Evolutionary conservation across 2,888 invertebrate genomes (phyloP).

Genomic region (Cataglyphis livida): DNA sequence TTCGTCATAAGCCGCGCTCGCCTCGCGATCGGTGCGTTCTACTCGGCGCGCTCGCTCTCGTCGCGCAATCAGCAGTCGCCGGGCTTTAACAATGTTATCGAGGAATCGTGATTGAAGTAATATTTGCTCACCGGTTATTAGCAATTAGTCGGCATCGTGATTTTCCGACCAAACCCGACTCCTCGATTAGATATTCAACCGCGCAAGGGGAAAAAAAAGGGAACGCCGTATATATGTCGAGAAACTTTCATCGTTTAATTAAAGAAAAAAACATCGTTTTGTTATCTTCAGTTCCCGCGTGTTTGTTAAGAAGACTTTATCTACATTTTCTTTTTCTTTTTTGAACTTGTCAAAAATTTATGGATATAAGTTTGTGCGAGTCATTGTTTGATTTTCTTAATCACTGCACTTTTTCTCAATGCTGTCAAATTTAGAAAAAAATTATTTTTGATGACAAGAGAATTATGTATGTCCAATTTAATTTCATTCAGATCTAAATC

Average conservation of each 20-base stretch:
- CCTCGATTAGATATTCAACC: slow-evolving; percentile 52
- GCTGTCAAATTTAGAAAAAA: neutral
- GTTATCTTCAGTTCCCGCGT: neutral
- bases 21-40: neutral
- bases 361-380: too few relatives aligned
- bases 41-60: slow-evolving; percentile 29
- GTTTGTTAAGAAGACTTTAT: neutral
- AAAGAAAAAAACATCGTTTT: too few relatives aligned
- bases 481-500: neutral
- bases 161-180: slow-evolving; percentile 57
- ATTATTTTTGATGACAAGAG: neutral
- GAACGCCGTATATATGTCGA: slow-evolving; percentile 1
- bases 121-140: slow-evolving; percentile 73
- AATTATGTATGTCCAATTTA: neutral
- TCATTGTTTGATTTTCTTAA: neutral
- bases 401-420: neutral
- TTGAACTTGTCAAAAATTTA: neutral
- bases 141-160: slow-evolving; percentile 70
- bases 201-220: neutral
- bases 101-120: slow-evolving; percentile 74
- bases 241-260: slow-evolving; percentile 32
- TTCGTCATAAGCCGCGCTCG: slow-evolving; percentile 61
- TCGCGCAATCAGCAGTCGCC: slow-evolving; percentile 71
- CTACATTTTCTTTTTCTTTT: neutral
- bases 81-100: slow-evolving; percentile 72